Evolutionary conservation across 2,797 vertebrate genomes (phyloP), one percentile per base, ranked within the genome.

Genomic region (Sciurus carolinensis): DNA sequence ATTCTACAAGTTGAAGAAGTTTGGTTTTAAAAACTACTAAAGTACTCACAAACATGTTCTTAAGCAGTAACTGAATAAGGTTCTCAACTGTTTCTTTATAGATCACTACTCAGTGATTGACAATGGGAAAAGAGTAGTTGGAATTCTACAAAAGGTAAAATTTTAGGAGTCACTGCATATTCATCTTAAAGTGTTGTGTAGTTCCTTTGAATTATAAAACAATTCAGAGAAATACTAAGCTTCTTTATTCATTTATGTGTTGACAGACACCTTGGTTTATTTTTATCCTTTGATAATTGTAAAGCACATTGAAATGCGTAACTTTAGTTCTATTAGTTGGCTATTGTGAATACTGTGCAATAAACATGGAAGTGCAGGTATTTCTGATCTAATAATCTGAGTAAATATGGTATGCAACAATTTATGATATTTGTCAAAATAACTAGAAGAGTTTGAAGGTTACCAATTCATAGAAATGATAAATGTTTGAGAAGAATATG

Each of bases 161-260:
- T 67, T 86, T 93, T 76, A 91, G 52, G 7, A 80, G 50, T 2
- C 69, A 85, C 7, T 1, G 50, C 11, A 54, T 85, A 26, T 59
- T 94, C 36, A 8, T 90, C 47, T 93, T 77, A 77, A 96, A 91
- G 79, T 57, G 91, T 81, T 86, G 50, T 93, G 52, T 80, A 94
- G 52, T 12, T 76, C 2, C 44, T 84, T 33, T 86, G 33, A 96
- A 80, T 80, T 89, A 42, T 80, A 95, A 91, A 54, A 44, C 13
- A 95, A 79, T 67, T 73, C 20, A 57, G 52, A 54, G 47, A 54
- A 95, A 96, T 66, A 44, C 9, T 67, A 64, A 84, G 59, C 14
- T 36, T 96, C 66, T 44, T 50, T 93, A 59, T 26, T 5, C 20
- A 52, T 59, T 62, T 57, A 36, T 52, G 22, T 85, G 20, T 15